These are phyloP conservation scores for Hirtodrosophila alboralis DNA, from an alignment of 2,888 invertebrate genomes.

Conservation along the genomic window DNA sequence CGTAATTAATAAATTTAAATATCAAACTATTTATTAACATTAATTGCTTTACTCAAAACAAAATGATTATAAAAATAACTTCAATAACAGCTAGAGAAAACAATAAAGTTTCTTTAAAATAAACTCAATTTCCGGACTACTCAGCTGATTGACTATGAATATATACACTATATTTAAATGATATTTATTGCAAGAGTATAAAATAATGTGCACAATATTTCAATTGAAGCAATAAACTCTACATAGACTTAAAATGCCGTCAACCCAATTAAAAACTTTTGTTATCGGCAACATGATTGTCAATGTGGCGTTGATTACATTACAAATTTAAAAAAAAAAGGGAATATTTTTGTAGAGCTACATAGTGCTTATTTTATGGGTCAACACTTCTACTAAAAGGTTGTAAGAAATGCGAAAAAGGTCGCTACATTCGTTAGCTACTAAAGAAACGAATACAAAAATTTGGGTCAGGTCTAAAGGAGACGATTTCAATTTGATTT, in stretches of 20 bases:
- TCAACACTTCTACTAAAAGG: slow-evolving; percentile 18
- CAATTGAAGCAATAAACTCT: background rate
- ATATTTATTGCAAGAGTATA: too few species aligned
- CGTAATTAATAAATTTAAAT: too few species aligned
- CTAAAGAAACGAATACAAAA: slow-evolving; percentile 15
- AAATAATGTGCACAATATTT: background rate
- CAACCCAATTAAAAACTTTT: slow-evolving; percentile 77
- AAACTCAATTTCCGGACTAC: too few species aligned
- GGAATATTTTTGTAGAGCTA: slow-evolving; percentile 20
- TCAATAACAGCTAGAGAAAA: too few species aligned
- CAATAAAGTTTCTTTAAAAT: too few species aligned
- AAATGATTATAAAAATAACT: too few species aligned
- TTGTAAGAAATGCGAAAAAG: slow-evolving; percentile 1
- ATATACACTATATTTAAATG: too few species aligned
- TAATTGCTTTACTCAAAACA: too few species aligned
- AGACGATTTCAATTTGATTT: slow-evolving; percentile 15
- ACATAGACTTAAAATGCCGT: slow-evolving; percentile 15
- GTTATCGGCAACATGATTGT: slow-evolving; percentile 49
- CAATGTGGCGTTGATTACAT: slow-evolving; percentile 66
- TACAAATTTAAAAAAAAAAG: slow-evolving; percentile 35
- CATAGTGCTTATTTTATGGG: slow-evolving; percentile 38
- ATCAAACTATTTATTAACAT: too few species aligned
- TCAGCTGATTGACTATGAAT: too few species aligned
- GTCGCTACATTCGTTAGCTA: background rate
- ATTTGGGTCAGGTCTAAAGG: slow-evolving; percentile 7